A percentile compares a stretch with the other conserved stretches of the same genome.
phyloP scores from a whole-genome alignment of 1,140 invertebrate genomes.

The Leptopilina clavipes region DNA sequence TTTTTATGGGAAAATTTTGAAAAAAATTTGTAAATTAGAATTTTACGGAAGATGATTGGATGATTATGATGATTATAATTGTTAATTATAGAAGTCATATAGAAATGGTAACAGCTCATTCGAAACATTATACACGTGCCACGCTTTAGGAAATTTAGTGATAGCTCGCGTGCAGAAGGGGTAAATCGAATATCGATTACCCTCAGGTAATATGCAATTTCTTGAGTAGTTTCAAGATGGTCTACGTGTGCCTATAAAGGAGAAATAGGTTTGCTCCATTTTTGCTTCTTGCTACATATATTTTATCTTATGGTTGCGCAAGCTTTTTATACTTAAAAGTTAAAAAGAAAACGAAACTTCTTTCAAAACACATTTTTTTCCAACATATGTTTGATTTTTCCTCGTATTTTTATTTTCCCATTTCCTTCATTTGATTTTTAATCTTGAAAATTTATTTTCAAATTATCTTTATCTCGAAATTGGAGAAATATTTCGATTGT shows the following conservation, averaged over 20 bases:
- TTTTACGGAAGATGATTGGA: not conserved
- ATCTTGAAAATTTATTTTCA: too few relatives aligned
- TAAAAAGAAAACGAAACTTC: constrained; percentile 15
- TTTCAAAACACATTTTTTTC: too few relatives aligned
- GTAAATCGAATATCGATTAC: constrained; percentile 61
- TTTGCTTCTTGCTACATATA: constrained; percentile 34
- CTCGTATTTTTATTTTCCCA: not conserved
- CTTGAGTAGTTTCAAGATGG: constrained; percentile 49
- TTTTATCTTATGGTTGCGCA: constrained; percentile 37
- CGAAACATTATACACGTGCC: constrained; percentile 45
- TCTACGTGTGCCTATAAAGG: constrained; percentile 49
- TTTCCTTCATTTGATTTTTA: too few relatives aligned
- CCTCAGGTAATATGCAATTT: constrained; percentile 56
- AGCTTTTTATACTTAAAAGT: constrained; percentile 28
- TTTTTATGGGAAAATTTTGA: too few relatives aligned
- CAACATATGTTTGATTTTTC: not conserved
- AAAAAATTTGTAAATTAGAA: too few relatives aligned
- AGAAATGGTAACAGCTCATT: constrained; percentile 25
- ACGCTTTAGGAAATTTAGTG: constrained; percentile 49
- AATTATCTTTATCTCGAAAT: too few relatives aligned
- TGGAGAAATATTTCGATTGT: too few relatives aligned
- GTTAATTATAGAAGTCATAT: not conserved
- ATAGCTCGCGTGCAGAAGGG: constrained; percentile 46
- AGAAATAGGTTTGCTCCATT: constrained; percentile 48
- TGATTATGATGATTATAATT: constrained; percentile 2